Conservation (phyloP, 2,797 vertebrate species). For the Chloroceryle amazona region DNA sequence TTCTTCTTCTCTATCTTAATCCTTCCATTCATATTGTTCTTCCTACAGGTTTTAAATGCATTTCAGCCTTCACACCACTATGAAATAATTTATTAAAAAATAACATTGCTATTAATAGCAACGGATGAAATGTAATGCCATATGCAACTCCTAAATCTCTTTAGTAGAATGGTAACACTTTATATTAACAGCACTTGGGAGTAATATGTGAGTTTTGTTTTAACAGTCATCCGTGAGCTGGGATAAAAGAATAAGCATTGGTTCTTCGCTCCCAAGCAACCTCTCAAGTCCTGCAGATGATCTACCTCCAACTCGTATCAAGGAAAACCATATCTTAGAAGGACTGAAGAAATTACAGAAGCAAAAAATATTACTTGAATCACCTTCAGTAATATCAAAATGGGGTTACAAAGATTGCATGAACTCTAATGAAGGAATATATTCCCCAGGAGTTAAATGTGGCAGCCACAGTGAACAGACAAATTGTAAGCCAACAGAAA, state of each 20-base stretch:
- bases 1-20: conserved; percentile 46
- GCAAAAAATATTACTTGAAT: conserved; percentile 83
- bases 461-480: conserved; percentile 79
- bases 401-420: conserved; percentile 94
- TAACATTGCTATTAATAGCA: conserved; percentile 28
- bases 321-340: conserved; percentile 92
- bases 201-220: conserved; percentile 40
- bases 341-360: conserved; percentile 91
- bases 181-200: background rate
- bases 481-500: conserved; percentile 67
- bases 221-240: conserved; percentile 87
- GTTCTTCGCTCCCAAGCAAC: conserved; percentile 89
- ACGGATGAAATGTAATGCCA: background rate
- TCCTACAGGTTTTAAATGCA: background rate
- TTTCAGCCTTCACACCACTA: background rate
- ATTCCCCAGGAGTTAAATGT: conserved; percentile 91
- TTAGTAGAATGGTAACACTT: background rate
- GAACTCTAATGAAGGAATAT: conserved; percentile 97
- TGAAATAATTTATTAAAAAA: conserved; percentile 24
- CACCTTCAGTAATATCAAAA: conserved; percentile 86
- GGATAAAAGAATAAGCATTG: conserved; percentile 91
- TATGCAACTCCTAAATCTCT: background rate
- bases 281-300: conserved; percentile 87
- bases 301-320: conserved; percentile 87
- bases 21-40: conserved; percentile 13